These are phyloP conservation scores for Palloptera scutellata DNA, from an alignment of 2,888 invertebrate species.

Conservation along the genomic window DNA sequence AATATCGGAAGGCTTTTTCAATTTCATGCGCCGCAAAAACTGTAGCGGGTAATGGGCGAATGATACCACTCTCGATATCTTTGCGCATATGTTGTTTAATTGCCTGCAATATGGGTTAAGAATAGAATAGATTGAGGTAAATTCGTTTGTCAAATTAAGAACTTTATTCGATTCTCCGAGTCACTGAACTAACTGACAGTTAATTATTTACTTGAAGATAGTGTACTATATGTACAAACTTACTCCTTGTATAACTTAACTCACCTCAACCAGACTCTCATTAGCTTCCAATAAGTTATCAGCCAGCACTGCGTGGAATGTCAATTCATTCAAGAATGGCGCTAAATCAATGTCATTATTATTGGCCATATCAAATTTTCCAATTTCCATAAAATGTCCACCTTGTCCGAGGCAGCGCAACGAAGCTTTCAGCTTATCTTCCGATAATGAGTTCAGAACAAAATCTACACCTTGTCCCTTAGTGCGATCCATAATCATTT, in stretches of 20 bases:
- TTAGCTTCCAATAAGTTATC: slow-evolving; percentile 71
- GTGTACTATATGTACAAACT: too few relatives aligned
- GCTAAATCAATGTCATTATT: slow-evolving; percentile 72
- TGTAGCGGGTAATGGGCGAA: slow-evolving; percentile 74
- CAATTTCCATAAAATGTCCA: slow-evolving; percentile 81
- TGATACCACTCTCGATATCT: slow-evolving; percentile 73
- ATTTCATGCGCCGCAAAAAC: slow-evolving; percentile 73
- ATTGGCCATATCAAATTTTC: slow-evolving; percentile 77
- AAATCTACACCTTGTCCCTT: slow-evolving; percentile 86
- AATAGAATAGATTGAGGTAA: too few relatives aligned
- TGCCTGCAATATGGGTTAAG: too few relatives aligned
- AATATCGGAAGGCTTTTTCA: slow-evolving; percentile 75
- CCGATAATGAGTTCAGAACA: slow-evolving; percentile 87
- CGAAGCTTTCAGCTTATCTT: slow-evolving; percentile 82
- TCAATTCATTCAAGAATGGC: slow-evolving; percentile 72
- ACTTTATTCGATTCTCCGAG: too few relatives aligned
- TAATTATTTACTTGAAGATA: too few relatives aligned
- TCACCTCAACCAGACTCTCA: slow-evolving; percentile 59
- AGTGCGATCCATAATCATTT: slow-evolving; percentile 78
- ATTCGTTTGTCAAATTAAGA: too few relatives aligned
- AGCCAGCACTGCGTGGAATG: slow-evolving; percentile 78
- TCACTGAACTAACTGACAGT: too few relatives aligned
- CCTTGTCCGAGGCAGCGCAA: slow-evolving; percentile 67
- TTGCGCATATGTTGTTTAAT: slow-evolving; percentile 66
- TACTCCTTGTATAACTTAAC: background rate